Percentiles rank a stretch among this genome's conserved stretches.
Conservation (phyloP, 1,140 invertebrate genomes). For the Stegodyphus dumicola region DNA sequence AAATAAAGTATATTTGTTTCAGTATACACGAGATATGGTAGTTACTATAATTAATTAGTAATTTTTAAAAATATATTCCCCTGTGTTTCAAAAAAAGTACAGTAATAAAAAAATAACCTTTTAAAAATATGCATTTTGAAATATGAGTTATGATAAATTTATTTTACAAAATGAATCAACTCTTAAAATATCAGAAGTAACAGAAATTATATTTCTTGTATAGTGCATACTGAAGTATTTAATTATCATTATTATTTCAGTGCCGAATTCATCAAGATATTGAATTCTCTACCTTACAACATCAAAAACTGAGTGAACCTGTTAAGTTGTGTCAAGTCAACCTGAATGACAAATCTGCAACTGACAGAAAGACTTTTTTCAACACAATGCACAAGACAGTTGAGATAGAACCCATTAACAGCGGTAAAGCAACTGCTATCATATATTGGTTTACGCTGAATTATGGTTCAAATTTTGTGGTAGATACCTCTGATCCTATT, state of each 20-base stretch:
- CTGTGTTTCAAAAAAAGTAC: too few relatives aligned
- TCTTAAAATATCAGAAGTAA: too few relatives aligned
- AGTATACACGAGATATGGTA: too few relatives aligned
- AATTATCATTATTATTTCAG: not conserved
- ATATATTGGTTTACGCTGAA: constrained; percentile 43
- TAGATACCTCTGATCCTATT: constrained; percentile 29
- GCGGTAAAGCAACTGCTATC: constrained; percentile 37
- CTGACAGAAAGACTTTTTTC: constrained; percentile 9
- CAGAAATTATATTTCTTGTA: too few relatives aligned
- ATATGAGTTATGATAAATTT: too few relatives aligned
- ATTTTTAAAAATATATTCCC: too few relatives aligned
- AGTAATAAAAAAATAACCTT: too few relatives aligned
- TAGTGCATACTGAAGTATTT: too few relatives aligned
- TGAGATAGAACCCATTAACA: constrained; percentile 5
- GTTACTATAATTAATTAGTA: too few relatives aligned
- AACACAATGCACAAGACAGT: not conserved
- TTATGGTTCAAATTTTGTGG: not conserved
- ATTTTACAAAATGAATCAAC: too few relatives aligned
- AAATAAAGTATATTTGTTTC: too few relatives aligned
- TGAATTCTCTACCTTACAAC: constrained; percentile 21
- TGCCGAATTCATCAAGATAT: constrained; percentile 53
- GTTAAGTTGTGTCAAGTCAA: constrained; percentile 27
- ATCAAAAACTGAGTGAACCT: constrained; percentile 42
- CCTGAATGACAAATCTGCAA: constrained; percentile 30
- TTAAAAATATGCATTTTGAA: too few relatives aligned